phyloP scores from a whole-genome alignment of 2,797 vertebrate species.

The Galagoides demidoff region DNA sequence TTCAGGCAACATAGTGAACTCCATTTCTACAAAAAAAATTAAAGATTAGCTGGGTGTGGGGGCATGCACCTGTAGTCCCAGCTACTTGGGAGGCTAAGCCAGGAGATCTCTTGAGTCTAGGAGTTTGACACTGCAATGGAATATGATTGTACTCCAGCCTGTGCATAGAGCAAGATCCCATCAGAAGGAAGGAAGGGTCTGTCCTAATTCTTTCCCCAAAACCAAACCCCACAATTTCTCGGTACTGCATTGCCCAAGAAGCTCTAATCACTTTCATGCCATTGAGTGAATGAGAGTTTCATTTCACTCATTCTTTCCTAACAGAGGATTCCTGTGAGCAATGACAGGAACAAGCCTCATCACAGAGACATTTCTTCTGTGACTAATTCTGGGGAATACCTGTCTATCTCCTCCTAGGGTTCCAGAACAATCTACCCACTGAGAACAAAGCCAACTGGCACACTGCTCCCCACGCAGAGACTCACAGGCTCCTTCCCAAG shows the following conservation, averaged over 20 bases:
- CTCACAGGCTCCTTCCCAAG: neutral
- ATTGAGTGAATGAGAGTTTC: neutral
- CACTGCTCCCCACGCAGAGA: neutral
- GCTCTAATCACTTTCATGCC: neutral
- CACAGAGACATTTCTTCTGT: neutral
- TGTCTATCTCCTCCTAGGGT: neutral
- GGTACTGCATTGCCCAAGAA: neutral
- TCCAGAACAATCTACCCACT: slow-evolving; percentile 12
- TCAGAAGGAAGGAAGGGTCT: neutral
- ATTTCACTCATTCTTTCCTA: neutral
- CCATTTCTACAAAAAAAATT: neutral
- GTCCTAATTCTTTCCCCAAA: neutral
- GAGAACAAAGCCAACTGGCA: neutral
- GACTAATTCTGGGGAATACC: neutral
- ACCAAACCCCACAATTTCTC: neutral
- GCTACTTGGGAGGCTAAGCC: neutral
- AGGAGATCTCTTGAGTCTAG: neutral
- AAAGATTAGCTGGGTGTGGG: neutral
- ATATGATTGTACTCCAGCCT: neutral
- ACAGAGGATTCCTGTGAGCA: neutral
- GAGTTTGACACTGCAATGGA: neutral
- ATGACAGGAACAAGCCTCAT: neutral
- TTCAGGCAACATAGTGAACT: neutral
- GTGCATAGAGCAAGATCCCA: neutral
- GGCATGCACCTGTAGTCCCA: neutral